A percentile compares a stretch with the other conserved stretches of the same genome.
phyloP scores from a whole-genome alignment of 2,888 invertebrate species.

The Notocelia uddmanniana region DNA sequence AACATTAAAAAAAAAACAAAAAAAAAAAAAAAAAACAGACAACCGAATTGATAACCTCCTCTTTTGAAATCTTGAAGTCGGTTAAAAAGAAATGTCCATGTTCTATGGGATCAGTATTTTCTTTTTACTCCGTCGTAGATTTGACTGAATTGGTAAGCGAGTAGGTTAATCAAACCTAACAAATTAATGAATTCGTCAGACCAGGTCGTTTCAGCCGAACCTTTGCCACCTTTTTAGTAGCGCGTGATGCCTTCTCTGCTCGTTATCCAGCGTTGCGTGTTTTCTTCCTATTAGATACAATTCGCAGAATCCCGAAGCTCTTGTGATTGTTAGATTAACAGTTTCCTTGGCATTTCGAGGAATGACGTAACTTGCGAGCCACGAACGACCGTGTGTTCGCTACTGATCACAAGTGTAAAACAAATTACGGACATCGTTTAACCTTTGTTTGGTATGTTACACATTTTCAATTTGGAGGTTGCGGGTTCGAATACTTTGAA shows the following conservation, averaged over 20 bases:
- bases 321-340: constrained; percentile 47
- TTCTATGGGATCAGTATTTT: too few relatives aligned
- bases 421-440: constrained; percentile 20
- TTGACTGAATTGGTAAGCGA: not conserved
- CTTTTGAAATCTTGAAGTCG: too few relatives aligned
- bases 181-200: not conserved
- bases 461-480: not conserved
- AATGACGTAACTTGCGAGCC: constrained; percentile 41
- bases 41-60: too few relatives aligned
- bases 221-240: constrained; percentile 45
- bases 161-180: not conserved
- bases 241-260: constrained; percentile 51
- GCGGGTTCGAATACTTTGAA: not conserved
- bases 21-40: too few relatives aligned
- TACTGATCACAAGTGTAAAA: constrained; percentile 27
- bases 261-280: constrained; percentile 57
- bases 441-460: constrained; percentile 9
- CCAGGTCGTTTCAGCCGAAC: not conserved
- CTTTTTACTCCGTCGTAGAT: not conserved
- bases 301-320: constrained; percentile 42
- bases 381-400: constrained; percentile 20
- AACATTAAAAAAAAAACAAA: too few relatives aligned
- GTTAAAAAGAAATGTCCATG: too few relatives aligned
- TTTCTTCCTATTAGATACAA: constrained; percentile 52
- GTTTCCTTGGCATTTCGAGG: constrained; percentile 44